Percentiles rank a stretch among this genome's conserved stretches.
Conservation (phyloP, 2,113 vertebrate genomes). For the Bettongia penicillata region DNA sequence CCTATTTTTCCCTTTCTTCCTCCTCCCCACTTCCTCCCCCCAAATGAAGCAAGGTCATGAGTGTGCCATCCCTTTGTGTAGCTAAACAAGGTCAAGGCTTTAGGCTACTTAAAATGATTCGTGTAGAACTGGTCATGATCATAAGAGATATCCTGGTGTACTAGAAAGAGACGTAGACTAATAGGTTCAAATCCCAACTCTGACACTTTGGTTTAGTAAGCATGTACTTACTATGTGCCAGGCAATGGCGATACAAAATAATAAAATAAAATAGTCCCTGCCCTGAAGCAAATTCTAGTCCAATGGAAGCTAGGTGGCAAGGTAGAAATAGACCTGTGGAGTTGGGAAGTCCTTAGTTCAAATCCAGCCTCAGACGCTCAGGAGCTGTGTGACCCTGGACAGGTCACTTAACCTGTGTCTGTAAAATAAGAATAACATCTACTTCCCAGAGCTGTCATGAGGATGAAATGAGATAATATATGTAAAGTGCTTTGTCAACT, state of each 20-base stretch:
- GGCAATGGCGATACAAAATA: neutral
- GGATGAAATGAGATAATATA: neutral
- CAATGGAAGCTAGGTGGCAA: neutral
- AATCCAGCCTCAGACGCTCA: neutral
- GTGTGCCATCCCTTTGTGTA: neutral
- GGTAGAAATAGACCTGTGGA: neutral
- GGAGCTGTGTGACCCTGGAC: neutral
- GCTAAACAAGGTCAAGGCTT: neutral
- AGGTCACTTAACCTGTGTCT: neutral
- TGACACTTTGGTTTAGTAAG: accelerated
- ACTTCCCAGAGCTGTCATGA: neutral
- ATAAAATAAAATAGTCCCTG: neutral
- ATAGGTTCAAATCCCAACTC: neutral
- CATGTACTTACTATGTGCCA: neutral
- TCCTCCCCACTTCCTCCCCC: neutral
- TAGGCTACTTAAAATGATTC: neutral
- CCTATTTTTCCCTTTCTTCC: neutral
- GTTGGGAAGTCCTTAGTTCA: neutral
- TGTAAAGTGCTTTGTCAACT: neutral
- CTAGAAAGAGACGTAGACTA: neutral
- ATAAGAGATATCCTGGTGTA: neutral
- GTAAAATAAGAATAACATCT: neutral
- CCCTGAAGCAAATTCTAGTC: neutral
- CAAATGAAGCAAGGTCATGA: neutral
- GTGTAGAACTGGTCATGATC: neutral